phyloP scores from a whole-genome alignment of 2,113 vertebrate genomes.

The Protomyctophum bolini region DNA sequence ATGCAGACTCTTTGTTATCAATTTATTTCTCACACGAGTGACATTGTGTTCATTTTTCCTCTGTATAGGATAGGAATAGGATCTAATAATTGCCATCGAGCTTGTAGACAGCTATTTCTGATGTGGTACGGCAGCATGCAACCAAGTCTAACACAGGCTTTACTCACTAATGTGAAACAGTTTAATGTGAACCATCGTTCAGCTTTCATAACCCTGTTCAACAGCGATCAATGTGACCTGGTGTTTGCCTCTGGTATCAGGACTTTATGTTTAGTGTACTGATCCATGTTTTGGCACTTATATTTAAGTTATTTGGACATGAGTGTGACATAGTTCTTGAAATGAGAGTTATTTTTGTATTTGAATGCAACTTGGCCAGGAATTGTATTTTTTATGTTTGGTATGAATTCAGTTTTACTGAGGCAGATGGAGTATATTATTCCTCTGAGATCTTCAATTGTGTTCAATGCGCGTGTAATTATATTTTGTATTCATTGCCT shows the following conservation, averaged over 20 bases:
- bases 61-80: no score
- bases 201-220: slow-evolving; percentile 33
- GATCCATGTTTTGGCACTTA: neutral
- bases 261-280: neutral
- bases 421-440: slow-evolving; percentile 9
- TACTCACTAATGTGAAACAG: slow-evolving; percentile 65
- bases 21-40: no score
- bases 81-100: no score
- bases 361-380: slow-evolving; percentile 13
- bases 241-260: slow-evolving; percentile 18
- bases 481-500: slow-evolving; percentile 31
- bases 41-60: no score
- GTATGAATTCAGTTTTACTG: neutral
- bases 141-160: neutral
- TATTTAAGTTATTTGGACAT: slow-evolving; percentile 12
- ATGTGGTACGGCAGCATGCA: no score
- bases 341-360: slow-evolving; percentile 50
- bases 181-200: slow-evolving; percentile 57
- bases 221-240: slow-evolving; percentile 42
- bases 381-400: slow-evolving; percentile 57
- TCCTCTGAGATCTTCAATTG: neutral
- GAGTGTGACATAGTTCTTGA: slow-evolving; percentile 45
- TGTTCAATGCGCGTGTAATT: neutral
- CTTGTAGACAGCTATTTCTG: no score
- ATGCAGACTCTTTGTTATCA: no score